A percentile compares a stretch with the other conserved stretches of the same genome.
phyloP scores from a whole-genome alignment of 1,140 invertebrate species.

The Drosophila sechellia region DNA sequence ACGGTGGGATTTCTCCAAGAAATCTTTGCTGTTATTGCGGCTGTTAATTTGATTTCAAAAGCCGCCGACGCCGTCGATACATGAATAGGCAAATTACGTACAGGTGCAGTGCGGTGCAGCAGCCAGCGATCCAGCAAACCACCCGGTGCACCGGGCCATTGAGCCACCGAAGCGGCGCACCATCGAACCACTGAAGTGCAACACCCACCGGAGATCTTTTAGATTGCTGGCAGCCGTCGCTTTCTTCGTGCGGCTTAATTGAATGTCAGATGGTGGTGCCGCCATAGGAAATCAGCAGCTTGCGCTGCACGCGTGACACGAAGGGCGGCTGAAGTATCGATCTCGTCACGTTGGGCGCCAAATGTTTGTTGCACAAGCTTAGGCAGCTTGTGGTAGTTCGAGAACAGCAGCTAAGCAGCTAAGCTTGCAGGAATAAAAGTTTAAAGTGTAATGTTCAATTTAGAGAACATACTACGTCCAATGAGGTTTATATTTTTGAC shows the following conservation, averaged over 20 bases:
- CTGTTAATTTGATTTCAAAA: slow-evolving; percentile 78
- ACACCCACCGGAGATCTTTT: slow-evolving; percentile 62
- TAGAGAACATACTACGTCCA: no score
- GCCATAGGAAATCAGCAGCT: slow-evolving; percentile 15
- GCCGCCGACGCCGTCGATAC: slow-evolving; percentile 42
- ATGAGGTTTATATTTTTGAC: background rate
- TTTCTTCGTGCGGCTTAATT: slow-evolving; percentile 62
- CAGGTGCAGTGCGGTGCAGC: slow-evolving; percentile 42
- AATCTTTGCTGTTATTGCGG: slow-evolving; percentile 40
- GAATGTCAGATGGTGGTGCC: slow-evolving; percentile 58
- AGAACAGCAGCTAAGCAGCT: no score
- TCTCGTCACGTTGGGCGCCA: slow-evolving; percentile 5
- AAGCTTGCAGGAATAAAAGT: no score
- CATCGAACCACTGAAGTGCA: slow-evolving; percentile 50
- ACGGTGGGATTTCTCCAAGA: slow-evolving; percentile 50
- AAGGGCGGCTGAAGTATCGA: background rate
- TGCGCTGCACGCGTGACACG: slow-evolving; percentile 21
- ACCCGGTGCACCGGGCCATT: background rate
- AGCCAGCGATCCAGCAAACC: slow-evolving; percentile 20
- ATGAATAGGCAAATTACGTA: slow-evolving; percentile 76
- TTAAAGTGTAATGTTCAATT: no score
- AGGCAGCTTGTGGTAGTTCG: no score
- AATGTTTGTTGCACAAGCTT: background rate
- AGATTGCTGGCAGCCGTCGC: slow-evolving; percentile 58
- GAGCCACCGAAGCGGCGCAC: slow-evolving; percentile 19